A percentile compares a stretch with the other conserved stretches of the same genome.
These are phyloP conservation scores for Pristionchus arcanus DNA, from an alignment of 2,888 invertebrate species.

Conservation along the genomic window DNA sequence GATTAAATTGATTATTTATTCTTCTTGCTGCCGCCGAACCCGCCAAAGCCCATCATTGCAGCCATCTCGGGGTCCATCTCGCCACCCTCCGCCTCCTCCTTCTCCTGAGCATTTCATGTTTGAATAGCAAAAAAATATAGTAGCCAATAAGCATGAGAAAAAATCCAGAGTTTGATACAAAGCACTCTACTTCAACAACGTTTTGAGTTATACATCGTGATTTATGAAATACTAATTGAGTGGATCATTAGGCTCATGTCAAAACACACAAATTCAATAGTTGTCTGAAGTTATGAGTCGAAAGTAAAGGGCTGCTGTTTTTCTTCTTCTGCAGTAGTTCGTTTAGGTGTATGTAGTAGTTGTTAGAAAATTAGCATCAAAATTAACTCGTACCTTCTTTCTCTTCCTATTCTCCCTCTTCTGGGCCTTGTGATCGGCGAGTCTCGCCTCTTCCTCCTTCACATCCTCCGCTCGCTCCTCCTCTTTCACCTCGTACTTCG, in stretches of 20 bases:
- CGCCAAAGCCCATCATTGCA: conserved; percentile 95
- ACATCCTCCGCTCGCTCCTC: conserved; percentile 81
- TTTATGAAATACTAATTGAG: no score
- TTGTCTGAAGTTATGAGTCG: neutral
- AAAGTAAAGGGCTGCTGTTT: no score
- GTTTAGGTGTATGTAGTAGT: no score
- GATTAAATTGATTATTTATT: conserved; percentile 54
- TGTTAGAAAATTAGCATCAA: no score
- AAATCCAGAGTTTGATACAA: neutral
- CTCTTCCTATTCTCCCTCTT: conserved; percentile 64
- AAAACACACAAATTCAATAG: neutral
- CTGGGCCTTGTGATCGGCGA: conserved; percentile 88
- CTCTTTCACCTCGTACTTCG: conserved; percentile 93
- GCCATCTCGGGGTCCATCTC: conserved; percentile 86
- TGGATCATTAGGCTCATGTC: neutral
- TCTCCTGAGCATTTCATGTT: neutral
- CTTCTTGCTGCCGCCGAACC: conserved; percentile 84
- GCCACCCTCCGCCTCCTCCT: conserved; percentile 80
- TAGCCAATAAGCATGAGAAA: neutral
- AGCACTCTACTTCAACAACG: neutral
- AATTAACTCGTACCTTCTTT: conserved; percentile 52
- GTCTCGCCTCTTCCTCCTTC: conserved; percentile 88
- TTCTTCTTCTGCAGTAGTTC: no score
- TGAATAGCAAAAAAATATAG: neutral
- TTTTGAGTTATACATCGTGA: no score